Evolutionary conservation across 2,888 invertebrate species (phyloP).

Genomic region (Nomada hirtipes): DNA sequence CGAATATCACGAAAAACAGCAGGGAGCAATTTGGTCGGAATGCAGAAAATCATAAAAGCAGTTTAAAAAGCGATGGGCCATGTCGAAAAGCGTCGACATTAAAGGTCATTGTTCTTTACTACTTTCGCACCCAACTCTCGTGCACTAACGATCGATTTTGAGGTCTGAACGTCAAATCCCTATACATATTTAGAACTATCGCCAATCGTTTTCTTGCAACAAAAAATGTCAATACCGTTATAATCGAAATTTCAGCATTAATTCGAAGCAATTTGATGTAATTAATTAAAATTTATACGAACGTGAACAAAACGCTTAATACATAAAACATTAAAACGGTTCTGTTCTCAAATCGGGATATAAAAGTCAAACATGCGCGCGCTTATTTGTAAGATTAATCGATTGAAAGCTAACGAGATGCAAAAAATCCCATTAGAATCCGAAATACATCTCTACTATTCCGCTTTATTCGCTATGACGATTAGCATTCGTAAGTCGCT

Average conservation of each 20-base stretch:
- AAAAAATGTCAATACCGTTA: too few relatives aligned
- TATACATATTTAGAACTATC: neutral
- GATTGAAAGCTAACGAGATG: neutral
- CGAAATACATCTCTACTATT: neutral
- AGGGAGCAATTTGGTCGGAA: neutral
- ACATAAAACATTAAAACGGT: neutral
- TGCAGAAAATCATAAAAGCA: neutral
- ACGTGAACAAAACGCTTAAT: neutral
- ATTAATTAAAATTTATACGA: neutral
- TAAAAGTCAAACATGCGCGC: slow-evolving; percentile 16
- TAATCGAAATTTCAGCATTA: too few relatives aligned
- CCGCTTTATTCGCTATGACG: neutral
- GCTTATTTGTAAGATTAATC: neutral
- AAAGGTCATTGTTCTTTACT: neutral
- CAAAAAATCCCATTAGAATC: neutral
- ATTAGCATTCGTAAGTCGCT: neutral
- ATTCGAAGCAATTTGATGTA: neutral
- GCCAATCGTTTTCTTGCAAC: too few relatives aligned
- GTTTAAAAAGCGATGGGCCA: neutral
- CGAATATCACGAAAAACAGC: neutral
- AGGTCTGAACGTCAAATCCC: neutral
- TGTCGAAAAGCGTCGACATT: neutral
- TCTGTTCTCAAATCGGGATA: neutral
- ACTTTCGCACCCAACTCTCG: neutral
- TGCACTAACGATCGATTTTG: neutral